Base-by-base conservation (phyloP, 1,140 invertebrate species). In the Mycetomoellerius zeteki region DNA sequence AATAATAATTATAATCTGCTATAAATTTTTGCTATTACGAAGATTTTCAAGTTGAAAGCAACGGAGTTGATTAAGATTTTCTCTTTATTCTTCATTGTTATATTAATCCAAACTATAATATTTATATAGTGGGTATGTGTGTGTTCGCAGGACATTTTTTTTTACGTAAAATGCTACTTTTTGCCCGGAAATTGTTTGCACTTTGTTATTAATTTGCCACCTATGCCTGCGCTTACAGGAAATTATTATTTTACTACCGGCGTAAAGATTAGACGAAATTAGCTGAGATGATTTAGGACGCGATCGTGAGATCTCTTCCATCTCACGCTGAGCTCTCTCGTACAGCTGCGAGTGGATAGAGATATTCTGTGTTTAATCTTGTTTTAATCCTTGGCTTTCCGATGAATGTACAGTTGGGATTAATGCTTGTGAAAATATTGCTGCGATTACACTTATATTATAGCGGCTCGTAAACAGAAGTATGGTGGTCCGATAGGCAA, bases 241-340 rank as follows among this genome's bases (percentile, higher is more conserved):
- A 92, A 93, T 93, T 92, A 90, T 93, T 92, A 91, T 92, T 93
- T 93, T 93, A 93, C 86, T 88, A 65, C 81, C 77, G 87, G 87
- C 78, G 86, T 93, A 93, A 93, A 93, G 92, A 93, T 93, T 92
- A 92, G 89, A 71, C 64, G 88, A 92, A 93, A 93, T 93, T 93
- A 93, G 88, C 89, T 62, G 43, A 52, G 85, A 87, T 93, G 92
- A 93, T 93, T 93, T 92, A 93, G 52, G 62, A 67, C 64, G 80
- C 64, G 69, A 60, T 47, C 67, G 54, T 16, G 52, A 84, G 88
- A 91, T 92, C 88, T 90, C 87, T 89, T 85, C 84, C 71, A 60
- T 76, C 86, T 84, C 69, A 10, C 27, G 69, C 24, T 33, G 80
- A 73, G 80, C 80, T 84, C 80, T 84, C 69, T 16, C 37, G 24